phyloP scores from a whole-genome alignment of 1,140 invertebrate species.

The Liolophura sinensis region DNA sequence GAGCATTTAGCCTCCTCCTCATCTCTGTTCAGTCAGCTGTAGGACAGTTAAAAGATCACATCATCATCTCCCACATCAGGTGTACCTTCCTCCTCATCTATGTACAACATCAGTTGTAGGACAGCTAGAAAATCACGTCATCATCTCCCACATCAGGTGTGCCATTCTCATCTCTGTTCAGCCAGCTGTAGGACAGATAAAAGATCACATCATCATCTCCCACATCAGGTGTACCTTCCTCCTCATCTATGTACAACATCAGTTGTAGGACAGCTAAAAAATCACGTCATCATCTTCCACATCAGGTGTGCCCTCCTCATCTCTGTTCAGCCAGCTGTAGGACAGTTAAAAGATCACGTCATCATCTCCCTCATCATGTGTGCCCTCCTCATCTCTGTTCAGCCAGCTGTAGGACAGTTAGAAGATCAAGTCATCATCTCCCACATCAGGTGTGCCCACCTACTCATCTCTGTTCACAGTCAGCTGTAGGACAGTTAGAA shows the following conservation, averaged over 20 bases:
- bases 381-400: neutral
- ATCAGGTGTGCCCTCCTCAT: too few species aligned
- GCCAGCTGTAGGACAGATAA: neutral
- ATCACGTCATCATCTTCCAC: too few species aligned
- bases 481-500: neutral
- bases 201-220: constrained; percentile 2
- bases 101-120: too few species aligned
- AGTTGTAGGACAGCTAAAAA: too few species aligned
- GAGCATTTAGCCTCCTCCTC: constrained; percentile 8
- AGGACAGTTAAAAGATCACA: neutral
- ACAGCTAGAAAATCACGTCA: too few species aligned
- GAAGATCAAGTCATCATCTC: too few species aligned
- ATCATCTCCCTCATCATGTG: constrained; percentile 8
- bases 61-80: constrained; percentile 8
- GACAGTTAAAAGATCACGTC: neutral
- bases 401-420: too few species aligned
- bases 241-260: too few species aligned
- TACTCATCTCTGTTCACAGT: neutral
- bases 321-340: neutral
- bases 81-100: neutral
- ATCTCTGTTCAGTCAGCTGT: neutral
- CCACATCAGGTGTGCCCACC: too few species aligned
- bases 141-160: too few species aligned
- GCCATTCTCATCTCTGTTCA: constrained; percentile 2
- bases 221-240: constrained; percentile 6